Base-by-base conservation (phyloP, 2,113 vertebrate species). In the Oryzias celebensis region DNA sequence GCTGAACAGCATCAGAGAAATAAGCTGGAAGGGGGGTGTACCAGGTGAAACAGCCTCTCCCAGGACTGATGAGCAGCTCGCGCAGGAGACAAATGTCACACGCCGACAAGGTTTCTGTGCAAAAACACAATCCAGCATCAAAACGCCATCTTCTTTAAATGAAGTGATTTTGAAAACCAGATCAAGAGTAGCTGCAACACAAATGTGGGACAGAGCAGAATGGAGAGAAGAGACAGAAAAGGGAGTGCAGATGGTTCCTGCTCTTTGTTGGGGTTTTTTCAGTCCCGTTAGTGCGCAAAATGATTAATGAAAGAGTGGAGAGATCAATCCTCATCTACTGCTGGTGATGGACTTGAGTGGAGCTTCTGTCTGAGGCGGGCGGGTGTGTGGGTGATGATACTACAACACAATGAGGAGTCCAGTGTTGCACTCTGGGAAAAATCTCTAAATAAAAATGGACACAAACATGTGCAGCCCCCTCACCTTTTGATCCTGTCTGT, bases 41-140 rank as follows among this genome's bases (percentile, higher is more conserved):
- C 97, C 96, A 94, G 94, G 83, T 80, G 95, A 90, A 44, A 92
- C 5, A 12, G 73, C 87, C 78, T 98, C 94, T 88, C 96, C 97
- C 72, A 99, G 91, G 61, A 82, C 85, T 20, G 80, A 85, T 51
- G 90, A 94, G 82, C 97, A 98, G 86, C 93, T 94, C 47, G 90
- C 91, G 88, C 97, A 99, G 71, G 85, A 88, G 81, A 94, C 63
- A 62, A 94, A 81, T 80, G 53, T 71, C 87, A 87, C 77, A 84
- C 91, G 91, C 82, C 91, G 91, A 86, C 88, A 93, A 73, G 90
- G 64, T 80, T 93, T 94, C 95, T 98, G 90, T 55, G 45, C 16
- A 65, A 10, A 74, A 62, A 18, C 77, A n/a, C n/a, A 60, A 36
- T 54, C 3, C 2, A 23, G 64, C 43, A 68, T 8, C 48, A 52